These are phyloP conservation scores for Myiotriccus ornatus DNA, from an alignment of 2,797 vertebrate species.

Conservation along the genomic window DNA sequence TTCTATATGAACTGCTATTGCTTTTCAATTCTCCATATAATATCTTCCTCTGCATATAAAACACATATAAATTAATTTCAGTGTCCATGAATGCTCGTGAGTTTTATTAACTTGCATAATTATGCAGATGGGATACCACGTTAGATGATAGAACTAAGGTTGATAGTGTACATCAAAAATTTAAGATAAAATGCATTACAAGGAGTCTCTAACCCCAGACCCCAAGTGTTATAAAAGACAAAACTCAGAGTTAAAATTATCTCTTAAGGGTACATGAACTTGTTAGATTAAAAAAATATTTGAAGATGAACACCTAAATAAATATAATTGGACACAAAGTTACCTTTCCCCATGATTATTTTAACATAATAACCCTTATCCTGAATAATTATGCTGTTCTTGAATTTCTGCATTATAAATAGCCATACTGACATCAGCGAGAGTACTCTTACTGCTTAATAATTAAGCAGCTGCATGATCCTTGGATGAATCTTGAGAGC, in stretches of 20 bases:
- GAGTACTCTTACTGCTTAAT: not conserved
- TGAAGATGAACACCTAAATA: not conserved
- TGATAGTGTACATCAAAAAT: not conserved
- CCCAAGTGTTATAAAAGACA: not conserved
- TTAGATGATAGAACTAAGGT: not conserved
- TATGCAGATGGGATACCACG: not conserved
- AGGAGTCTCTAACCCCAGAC: not conserved
- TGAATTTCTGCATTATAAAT: not conserved
- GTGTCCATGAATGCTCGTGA: not conserved
- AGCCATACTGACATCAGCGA: not conserved
- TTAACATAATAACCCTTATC: not conserved
- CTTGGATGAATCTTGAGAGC: not conserved
- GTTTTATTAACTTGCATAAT: constrained; percentile 25
- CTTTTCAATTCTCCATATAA: not conserved
- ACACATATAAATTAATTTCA: not conserved
- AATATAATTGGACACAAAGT: not conserved
- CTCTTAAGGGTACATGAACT: not conserved
- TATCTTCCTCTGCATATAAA: not conserved
- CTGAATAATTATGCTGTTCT: not conserved
- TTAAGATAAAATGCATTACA: constrained; percentile 3
- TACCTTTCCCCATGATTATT: not conserved
- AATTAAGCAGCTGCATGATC: not conserved
- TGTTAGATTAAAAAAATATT: not conserved
- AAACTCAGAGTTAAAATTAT: not conserved
- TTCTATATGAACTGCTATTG: not conserved